Evolutionary conservation across 2,888 invertebrate species (phyloP).

Genomic region (Tachina fera): DNA sequence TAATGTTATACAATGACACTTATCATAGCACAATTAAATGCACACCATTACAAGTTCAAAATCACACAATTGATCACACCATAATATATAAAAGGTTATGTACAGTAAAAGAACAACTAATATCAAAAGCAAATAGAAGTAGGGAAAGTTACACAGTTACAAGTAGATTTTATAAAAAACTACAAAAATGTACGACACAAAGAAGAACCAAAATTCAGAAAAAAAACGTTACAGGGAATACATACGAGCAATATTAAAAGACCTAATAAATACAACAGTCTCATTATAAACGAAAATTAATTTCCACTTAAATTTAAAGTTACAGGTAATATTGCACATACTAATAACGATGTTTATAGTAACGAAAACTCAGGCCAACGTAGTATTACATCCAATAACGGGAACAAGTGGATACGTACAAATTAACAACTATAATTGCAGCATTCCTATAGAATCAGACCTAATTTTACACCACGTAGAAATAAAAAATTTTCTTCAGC

Average conservation of each 20-base stretch:
- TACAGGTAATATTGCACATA: too few species aligned
- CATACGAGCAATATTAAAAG: slow-evolving; percentile 50
- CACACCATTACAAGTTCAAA: neutral
- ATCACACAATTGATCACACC: slow-evolving; percentile 9
- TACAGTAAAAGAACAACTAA: slow-evolving; percentile 8
- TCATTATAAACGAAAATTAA: too few species aligned
- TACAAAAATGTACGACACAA: slow-evolving; percentile 54
- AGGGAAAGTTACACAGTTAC: slow-evolving; percentile 23
- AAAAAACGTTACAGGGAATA: slow-evolving; percentile 29
- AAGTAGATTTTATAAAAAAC: slow-evolving; percentile 45
- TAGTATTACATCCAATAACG: too few species aligned
- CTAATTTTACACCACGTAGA: too few species aligned
- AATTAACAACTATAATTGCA: too few species aligned
- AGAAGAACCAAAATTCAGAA: slow-evolving; percentile 59
- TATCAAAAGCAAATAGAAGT: slow-evolving; percentile 15
- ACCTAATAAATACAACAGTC: slow-evolving; percentile 23
- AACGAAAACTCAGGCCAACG: too few species aligned
- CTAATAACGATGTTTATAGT: too few species aligned
- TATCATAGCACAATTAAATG: slow-evolving; percentile 22
- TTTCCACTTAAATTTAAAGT: too few species aligned
- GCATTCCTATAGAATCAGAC: too few species aligned
- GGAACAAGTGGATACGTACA: too few species aligned
- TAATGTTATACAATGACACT: slow-evolving; percentile 9
- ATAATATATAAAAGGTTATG: slow-evolving; percentile 13
- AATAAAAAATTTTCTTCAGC: too few species aligned